Conservation (phyloP, 2,797 vertebrate genomes). For the Rhabdomys pumilio region DNA sequence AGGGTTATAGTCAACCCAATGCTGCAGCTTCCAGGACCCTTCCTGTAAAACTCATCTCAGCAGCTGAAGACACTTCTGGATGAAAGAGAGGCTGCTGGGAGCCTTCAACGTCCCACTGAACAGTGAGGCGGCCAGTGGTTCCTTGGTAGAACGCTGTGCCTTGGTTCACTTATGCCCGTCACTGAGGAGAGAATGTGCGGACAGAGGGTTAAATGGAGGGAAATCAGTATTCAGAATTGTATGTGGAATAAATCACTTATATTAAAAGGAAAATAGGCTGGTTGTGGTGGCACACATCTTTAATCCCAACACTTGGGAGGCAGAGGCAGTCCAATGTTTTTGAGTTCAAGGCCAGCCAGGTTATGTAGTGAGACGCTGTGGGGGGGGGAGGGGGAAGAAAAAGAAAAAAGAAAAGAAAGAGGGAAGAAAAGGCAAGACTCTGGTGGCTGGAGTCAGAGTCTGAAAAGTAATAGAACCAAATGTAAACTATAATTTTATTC, state of each 20-base stretch:
- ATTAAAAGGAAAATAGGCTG: neutral
- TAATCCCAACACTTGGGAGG: neutral
- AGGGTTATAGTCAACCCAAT: neutral
- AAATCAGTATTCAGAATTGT: neutral
- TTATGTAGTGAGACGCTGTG: neutral
- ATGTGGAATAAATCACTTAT: neutral
- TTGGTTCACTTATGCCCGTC: neutral
- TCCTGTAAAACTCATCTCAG: neutral
- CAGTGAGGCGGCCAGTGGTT: neutral
- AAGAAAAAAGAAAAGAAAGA: neutral
- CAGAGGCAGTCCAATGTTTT: neutral
- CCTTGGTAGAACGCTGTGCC: neutral
- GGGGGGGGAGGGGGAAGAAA: neutral
- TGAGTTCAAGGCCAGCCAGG: neutral
- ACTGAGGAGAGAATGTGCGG: no score
- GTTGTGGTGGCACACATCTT: neutral
- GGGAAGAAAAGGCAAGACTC: neutral
- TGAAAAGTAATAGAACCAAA: neutral
- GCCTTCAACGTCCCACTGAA: neutral
- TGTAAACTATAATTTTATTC: conserved; percentile 7
- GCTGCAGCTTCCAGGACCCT: neutral
- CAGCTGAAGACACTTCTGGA: neutral
- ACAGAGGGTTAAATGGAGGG: neutral
- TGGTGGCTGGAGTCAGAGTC: neutral
- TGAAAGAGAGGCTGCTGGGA: neutral